Conservation (phyloP, 2,888 invertebrate genomes). For the Campopleginae sp. region DNA sequence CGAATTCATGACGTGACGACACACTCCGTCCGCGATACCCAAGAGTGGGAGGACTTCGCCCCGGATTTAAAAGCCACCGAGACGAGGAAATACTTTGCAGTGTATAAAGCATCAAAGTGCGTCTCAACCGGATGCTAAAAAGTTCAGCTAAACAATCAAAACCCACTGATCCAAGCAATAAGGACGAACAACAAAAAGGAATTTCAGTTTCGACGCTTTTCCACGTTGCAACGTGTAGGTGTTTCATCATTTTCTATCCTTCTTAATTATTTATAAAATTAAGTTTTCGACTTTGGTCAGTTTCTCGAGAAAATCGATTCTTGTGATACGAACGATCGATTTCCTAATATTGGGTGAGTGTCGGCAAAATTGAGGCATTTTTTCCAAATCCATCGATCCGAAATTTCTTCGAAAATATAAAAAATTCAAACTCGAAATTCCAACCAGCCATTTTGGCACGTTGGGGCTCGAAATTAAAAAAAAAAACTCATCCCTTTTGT, state of each 20-base stretch:
- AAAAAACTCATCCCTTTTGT: too few relatives aligned
- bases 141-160: constrained; percentile 23
- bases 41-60: constrained; percentile 67
- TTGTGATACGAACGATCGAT: background rate
- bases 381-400: background rate
- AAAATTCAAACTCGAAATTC: background rate
- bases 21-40: constrained; percentile 17
- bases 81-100: constrained; percentile 69
- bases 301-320: background rate
- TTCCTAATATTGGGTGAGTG: background rate
- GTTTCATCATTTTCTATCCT: constrained; percentile 5
- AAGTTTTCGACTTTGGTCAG: background rate
- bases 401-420: background rate
- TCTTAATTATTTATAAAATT: background rate
- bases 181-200: background rate
- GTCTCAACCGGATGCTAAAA: constrained; percentile 44
- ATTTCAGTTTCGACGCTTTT: constrained; percentile 7
- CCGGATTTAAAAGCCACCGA: constrained; percentile 73
- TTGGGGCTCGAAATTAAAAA: too few relatives aligned
- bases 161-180: background rate
- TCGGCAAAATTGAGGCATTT: background rate
- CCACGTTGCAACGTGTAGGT: constrained; percentile 29
- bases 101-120: constrained; percentile 66
- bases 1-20: constrained; percentile 39
- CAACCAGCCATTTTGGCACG: too few relatives aligned